Conservation (phyloP, 1,140 invertebrate species). For the Cyphomyrmex costatus region DNA sequence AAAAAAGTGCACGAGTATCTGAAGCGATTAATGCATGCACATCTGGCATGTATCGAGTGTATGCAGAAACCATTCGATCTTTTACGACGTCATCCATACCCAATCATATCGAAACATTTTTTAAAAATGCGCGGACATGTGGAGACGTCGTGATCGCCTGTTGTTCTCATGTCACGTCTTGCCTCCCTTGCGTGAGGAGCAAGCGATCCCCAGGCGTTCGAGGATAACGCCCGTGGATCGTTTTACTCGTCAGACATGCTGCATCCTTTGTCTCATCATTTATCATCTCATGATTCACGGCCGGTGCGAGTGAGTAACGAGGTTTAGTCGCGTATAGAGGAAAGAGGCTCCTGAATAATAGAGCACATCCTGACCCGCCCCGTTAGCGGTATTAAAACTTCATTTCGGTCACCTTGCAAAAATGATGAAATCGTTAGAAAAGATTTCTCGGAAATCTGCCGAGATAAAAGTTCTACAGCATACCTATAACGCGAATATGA, state of each 20-base stretch:
- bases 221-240: slow-evolving; percentile 54
- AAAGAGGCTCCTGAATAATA: slow-evolving; percentile 38
- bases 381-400: slow-evolving; percentile 48
- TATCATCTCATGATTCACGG: slow-evolving; percentile 68
- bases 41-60: background rate
- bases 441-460: background rate
- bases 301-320: slow-evolving; percentile 69
- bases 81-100: slow-evolving; percentile 54
- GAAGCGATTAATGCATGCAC: background rate
- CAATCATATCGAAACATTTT: slow-evolving; percentile 18
- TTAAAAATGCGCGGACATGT: slow-evolving; percentile 2
- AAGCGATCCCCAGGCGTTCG: slow-evolving; percentile 38
- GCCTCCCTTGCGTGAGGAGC: slow-evolving; percentile 18
- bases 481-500: background rate
- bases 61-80: background rate
- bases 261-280: slow-evolving; percentile 77
- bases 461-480: background rate
- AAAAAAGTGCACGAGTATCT: background rate
- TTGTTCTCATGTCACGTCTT: slow-evolving; percentile 48
- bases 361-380: background rate
- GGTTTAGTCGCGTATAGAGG: slow-evolving; percentile 39
- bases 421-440: slow-evolving; percentile 37
- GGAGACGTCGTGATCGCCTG: slow-evolving; percentile 39
- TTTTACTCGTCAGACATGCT: slow-evolving; percentile 69
- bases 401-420: slow-evolving; percentile 40